A percentile compares a stretch with the other conserved stretches of the same genome.
Evolutionary conservation across 2,797 vertebrate species (phyloP).

Genomic region (Melanotaenia trifasciata): DNA sequence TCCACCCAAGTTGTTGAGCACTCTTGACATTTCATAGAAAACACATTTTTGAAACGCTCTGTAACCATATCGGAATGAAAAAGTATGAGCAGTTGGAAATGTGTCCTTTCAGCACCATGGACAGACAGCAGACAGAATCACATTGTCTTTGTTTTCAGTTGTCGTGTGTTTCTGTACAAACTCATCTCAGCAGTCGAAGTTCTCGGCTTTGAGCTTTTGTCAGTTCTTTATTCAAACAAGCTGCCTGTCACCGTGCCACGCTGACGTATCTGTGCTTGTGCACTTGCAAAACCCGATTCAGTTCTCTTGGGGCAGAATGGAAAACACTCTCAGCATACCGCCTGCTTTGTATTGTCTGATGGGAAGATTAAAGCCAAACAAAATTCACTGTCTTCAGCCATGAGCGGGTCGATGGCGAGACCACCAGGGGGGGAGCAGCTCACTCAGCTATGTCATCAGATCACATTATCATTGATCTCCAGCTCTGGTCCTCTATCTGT

Average conservation of each 20-base stretch:
- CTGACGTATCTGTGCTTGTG: slow-evolving; percentile 62
- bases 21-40: slow-evolving; percentile 34
- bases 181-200: slow-evolving; percentile 49
- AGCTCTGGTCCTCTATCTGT: slow-evolving; percentile 40
- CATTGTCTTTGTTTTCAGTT: slow-evolving; percentile 74
- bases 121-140: slow-evolving; percentile 48
- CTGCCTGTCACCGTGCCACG: slow-evolving; percentile 73
- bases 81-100: slow-evolving; percentile 40
- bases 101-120: slow-evolving; percentile 54
- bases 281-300: slow-evolving; percentile 73
- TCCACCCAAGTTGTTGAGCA: slow-evolving; percentile 37
- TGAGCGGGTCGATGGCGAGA: slow-evolving; percentile 64
- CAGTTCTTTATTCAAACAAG: slow-evolving; percentile 80
- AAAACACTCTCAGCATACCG: slow-evolving; percentile 66
- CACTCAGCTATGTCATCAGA: slow-evolving; percentile 72
- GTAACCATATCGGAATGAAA: slow-evolving; percentile 53
- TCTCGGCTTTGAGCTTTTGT: slow-evolving; percentile 58
- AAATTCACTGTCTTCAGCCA: slow-evolving; percentile 57
- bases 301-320: slow-evolving; percentile 72
- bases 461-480: slow-evolving; percentile 71
- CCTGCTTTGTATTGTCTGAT: slow-evolving; percentile 66
- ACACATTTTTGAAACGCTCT: slow-evolving; percentile 51
- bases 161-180: slow-evolving; percentile 72
- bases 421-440: slow-evolving; percentile 73
- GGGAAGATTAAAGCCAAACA: slow-evolving; percentile 78